These are phyloP conservation scores for Ryuthela nishihirai DNA, from an alignment of 2,888 invertebrate species.

Conservation along the genomic window DNA sequence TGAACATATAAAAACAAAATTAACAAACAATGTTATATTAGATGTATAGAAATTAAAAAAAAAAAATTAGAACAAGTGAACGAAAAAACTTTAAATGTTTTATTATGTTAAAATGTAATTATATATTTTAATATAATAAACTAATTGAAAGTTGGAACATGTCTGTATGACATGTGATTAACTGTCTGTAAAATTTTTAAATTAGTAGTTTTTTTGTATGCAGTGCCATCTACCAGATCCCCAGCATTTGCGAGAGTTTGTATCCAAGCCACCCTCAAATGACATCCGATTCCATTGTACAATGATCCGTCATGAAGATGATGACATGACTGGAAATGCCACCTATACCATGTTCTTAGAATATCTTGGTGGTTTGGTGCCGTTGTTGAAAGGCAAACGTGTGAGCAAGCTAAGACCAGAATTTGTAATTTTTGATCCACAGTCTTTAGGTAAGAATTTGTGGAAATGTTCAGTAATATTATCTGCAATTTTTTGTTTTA, in stretches of 20 bases:
- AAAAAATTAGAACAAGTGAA: too few species aligned
- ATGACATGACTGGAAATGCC: slow-evolving; percentile 51
- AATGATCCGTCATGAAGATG: slow-evolving; percentile 89
- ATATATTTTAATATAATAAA: too few species aligned
- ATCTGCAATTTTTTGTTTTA: too few species aligned
- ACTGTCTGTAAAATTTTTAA: too few species aligned
- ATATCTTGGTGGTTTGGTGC: slow-evolving; percentile 93
- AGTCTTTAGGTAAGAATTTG: slow-evolving; percentile 20
- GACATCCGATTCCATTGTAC: slow-evolving; percentile 92
- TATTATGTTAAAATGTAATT: too few species aligned
- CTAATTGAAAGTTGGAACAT: too few species aligned
- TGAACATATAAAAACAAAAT: too few species aligned
- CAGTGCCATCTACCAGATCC: slow-evolving; percentile 93
- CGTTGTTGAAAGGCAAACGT: slow-evolving; percentile 88
- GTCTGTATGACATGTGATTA: too few species aligned
- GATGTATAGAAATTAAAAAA: too few species aligned
- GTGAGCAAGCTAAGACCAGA: slow-evolving; percentile 96
- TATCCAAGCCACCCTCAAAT: slow-evolving; percentile 80
- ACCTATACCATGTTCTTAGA: slow-evolving; percentile 71
- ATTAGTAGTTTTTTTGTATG: background rate
- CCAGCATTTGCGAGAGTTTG: slow-evolving; percentile 82
- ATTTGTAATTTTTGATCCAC: slow-evolving; percentile 92
- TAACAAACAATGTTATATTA: too few species aligned
- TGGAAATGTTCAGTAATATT: background rate
- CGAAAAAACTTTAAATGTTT: too few species aligned